Base-by-base conservation (phyloP, 2,797 vertebrate species). In the Tarsius wallacei region DNA sequence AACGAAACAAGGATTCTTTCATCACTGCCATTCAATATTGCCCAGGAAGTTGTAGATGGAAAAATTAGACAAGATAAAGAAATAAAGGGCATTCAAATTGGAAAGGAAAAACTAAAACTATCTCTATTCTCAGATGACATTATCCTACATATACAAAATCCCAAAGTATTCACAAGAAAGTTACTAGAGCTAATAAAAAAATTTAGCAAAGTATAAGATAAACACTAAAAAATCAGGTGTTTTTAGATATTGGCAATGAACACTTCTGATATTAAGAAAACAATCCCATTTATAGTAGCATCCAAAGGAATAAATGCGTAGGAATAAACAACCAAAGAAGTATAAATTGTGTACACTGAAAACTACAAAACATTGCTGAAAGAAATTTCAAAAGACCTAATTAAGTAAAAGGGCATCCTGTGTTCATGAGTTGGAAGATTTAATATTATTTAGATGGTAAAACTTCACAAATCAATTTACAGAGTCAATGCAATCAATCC, bases 51-150 rank as follows among this genome's bases (percentile, higher is more conserved):
- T 81, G 59, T 87, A 87, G 26, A 24, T 11, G 64, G 57, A 64
- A 31, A 33, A 51, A 63, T 78, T 94, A 80, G 70, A 80, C 1
- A 10, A 85, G 55, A 47, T 71, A 63, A 71, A 63, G 10, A 74
- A 87, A 81, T n/a, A 70, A 80, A 86, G 91, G 24, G 7, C 31
- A 87, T n/a, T 14, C 51, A 68, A 87, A 81, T 95, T 82, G 19
- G 68, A 81, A 88, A 91, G 57, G 14, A 73, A 91, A 31, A 95
- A 80, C 33, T 86, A 36, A 87, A 95, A 95, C 47, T 81, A 81
- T 73, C 22, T 87, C 49, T 94, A 31, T 63, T 42, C 78, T n/a
- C 49, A 66, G 31, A 73, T 74, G 53, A 81, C 10, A 21, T 66
- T 87, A n/a, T 92, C 19, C 1, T 9, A 74, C 22, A 57, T 14